Evolutionary conservation across 2,888 invertebrate genomes (phyloP).

Genomic region (Drosophila kambysellisi): DNA sequence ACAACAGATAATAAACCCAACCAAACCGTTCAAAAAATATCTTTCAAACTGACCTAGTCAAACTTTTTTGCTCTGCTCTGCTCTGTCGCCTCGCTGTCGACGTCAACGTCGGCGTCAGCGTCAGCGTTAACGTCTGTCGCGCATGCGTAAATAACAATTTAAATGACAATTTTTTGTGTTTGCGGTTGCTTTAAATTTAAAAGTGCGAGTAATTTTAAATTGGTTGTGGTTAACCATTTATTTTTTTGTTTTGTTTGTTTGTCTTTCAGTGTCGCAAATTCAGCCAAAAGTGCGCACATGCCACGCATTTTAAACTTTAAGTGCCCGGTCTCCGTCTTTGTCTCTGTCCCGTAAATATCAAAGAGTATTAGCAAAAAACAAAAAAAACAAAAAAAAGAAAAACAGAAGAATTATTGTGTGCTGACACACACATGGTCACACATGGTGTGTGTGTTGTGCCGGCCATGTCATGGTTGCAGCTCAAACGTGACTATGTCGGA

Average conservation of each 20-base stretch:
- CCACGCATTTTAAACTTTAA: constrained; percentile 73
- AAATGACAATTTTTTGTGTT: constrained; percentile 61
- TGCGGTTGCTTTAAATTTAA: constrained; percentile 53
- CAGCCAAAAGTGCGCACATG: constrained; percentile 65
- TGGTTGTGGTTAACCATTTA: constrained; percentile 27
- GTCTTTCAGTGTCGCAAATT: constrained; percentile 69
- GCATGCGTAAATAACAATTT: constrained; percentile 75
- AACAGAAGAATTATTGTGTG: constrained; percentile 35
- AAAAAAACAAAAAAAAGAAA: constrained; percentile 7
- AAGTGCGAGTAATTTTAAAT: constrained; percentile 72
- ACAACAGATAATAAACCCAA: constrained; percentile 59
- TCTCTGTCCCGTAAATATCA: constrained; percentile 48
- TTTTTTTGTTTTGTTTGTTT: constrained; percentile 28
- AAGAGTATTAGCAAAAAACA: constrained; percentile 28
- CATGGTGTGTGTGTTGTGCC: constrained; percentile 11
- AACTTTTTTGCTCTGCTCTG: constrained; percentile 16
- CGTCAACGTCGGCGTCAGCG: neutral
- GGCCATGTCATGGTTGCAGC: constrained; percentile 59
- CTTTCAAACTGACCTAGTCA: constrained; percentile 57
- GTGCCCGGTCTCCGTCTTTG: constrained; percentile 36
- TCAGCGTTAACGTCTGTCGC: constrained; percentile 25
- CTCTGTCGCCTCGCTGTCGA: neutral
- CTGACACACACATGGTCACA: too few relatives aligned
- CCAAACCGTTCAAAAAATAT: constrained; percentile 11
- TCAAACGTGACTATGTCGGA: constrained; percentile 67